phyloP scores from a whole-genome alignment of 2,888 invertebrate species.

The Sinopyrophorus schimmeli region DNA sequence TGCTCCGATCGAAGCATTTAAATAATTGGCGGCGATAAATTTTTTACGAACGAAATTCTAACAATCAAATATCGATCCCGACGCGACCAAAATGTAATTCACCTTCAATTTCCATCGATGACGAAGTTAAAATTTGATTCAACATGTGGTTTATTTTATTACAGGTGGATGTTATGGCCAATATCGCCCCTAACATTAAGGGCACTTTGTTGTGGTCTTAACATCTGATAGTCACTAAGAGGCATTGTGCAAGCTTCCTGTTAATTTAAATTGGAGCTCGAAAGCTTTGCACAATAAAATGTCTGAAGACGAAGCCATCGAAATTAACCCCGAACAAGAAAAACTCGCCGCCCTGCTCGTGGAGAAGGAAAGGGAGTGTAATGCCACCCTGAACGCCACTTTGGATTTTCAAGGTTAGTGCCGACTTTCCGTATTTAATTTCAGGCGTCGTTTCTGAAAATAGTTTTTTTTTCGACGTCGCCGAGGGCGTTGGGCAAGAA shows the following conservation, averaged over 20 bases:
- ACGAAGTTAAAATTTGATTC: conserved; percentile 14
- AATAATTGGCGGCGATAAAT: too few species aligned
- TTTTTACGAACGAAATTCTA: too few species aligned
- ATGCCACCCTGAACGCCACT: conserved; percentile 16
- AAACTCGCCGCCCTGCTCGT: conserved; percentile 12
- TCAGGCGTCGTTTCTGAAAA: too few species aligned
- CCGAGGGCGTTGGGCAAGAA: too few species aligned
- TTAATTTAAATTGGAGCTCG: conserved; percentile 8
- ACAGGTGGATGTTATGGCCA: conserved; percentile 19
- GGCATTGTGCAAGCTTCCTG: too few species aligned
- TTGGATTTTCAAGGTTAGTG: conserved; percentile 19
- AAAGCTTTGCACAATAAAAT: conserved; percentile 9
- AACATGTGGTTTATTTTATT: conserved; percentile 25
- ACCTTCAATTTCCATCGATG: not conserved
- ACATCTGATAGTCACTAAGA: conserved; percentile 1
- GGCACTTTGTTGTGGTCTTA: not conserved
- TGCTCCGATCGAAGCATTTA: too few species aligned
- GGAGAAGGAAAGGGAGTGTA: conserved; percentile 21
- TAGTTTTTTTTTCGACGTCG: too few species aligned
- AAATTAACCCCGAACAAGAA: conserved; percentile 13
- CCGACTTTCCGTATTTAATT: too few species aligned
- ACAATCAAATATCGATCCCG: too few species aligned
- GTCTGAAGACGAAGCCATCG: conserved; percentile 21
- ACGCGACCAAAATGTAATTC: too few species aligned
- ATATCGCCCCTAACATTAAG: conserved; percentile 7